Evolutionary conservation across 1,140 invertebrate species (phyloP), one percentile per base, ranked within the genome.

Genomic region (Bombus sibiricus): DNA sequence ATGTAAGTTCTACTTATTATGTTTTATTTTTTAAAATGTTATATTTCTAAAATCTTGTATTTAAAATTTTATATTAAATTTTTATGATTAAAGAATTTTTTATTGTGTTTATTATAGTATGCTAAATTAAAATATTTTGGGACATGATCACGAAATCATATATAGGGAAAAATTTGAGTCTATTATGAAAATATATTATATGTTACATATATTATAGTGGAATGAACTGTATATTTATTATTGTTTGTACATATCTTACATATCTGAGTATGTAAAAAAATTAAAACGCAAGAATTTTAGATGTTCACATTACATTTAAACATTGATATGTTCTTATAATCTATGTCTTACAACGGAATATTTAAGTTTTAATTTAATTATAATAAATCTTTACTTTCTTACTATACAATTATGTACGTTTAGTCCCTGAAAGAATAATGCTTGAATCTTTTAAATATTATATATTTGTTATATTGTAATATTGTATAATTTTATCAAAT

Each of bases 41-140:
- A 25, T 34, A 57, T 75, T 57, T 53, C 3, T 28, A 15, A 37
- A 37, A 37, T 32, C 10, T 34, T 72, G 6, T 73, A 73, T 47
- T 15, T 43, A 32, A n/a, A 73, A n/a, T 62, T n/a, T 62, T n/a
- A 5, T 62, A 62, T n/a, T n/a, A 62, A n/a, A 32, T 18, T 3
- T 78, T 66, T 8, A 66, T 62, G 9, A 43, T 78, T 22, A 0
- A 57, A 34, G 39, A 66, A 13, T 22, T 64, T 83, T 68, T 79
- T 28, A 22, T 79, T 2, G 62, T 75, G 71, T 81, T 66, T 86
- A 39, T 81, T 18, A 57, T 47, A 88, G 39, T 75, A 81, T 81
- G 78, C 81, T 57, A 80, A 85, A 77, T 59, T 82, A 57, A 72
- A 37, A 64, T 43, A 9, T 32, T 32, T 15, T 25, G 15, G n/a